A percentile compares a stretch with the other conserved stretches of the same genome.
These are phyloP conservation scores for Halictus rubicundus DNA, from an alignment of 1,140 invertebrate species.

Conservation along the genomic window DNA sequence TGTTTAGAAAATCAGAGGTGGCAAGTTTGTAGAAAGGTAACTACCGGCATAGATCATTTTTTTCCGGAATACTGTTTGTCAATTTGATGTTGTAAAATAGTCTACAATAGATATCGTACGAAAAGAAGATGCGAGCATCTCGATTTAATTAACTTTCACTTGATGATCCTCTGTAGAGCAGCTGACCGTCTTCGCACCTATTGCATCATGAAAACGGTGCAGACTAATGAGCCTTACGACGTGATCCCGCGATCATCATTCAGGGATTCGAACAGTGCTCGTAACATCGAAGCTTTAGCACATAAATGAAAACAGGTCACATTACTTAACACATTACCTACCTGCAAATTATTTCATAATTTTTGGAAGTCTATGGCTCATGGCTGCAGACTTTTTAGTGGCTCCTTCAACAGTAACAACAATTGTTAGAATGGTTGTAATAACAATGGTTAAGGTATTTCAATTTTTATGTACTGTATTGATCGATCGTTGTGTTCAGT, in stretches of 20 bases:
- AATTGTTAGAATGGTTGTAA: too few relatives aligned
- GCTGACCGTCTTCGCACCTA: conserved; percentile 20
- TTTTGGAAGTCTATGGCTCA: too few relatives aligned
- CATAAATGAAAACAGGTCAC: too few relatives aligned
- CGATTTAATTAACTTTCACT: conserved; percentile 48
- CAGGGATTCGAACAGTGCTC: neutral
- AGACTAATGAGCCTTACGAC: conserved; percentile 23
- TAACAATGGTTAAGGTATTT: too few relatives aligned
- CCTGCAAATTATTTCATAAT: too few relatives aligned
- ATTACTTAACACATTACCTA: too few relatives aligned
- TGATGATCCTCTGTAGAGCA: conserved; percentile 5
- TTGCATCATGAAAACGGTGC: conserved; percentile 15
- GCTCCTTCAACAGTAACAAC: too few relatives aligned
- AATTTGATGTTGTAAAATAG: neutral
- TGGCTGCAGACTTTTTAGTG: too few relatives aligned
- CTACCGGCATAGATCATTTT: neutral
- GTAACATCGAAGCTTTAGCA: too few relatives aligned
- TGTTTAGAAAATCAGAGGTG: neutral
- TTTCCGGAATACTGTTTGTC: neutral
- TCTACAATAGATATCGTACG: conserved; percentile 15
- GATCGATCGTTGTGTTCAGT: too few relatives aligned
- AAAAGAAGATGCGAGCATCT: conserved; percentile 18
- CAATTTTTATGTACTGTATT: too few relatives aligned
- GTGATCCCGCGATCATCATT: neutral
- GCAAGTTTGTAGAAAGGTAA: neutral